phyloP scores from a whole-genome alignment of 1,140 invertebrate species.

The Formica exsecta region DNA sequence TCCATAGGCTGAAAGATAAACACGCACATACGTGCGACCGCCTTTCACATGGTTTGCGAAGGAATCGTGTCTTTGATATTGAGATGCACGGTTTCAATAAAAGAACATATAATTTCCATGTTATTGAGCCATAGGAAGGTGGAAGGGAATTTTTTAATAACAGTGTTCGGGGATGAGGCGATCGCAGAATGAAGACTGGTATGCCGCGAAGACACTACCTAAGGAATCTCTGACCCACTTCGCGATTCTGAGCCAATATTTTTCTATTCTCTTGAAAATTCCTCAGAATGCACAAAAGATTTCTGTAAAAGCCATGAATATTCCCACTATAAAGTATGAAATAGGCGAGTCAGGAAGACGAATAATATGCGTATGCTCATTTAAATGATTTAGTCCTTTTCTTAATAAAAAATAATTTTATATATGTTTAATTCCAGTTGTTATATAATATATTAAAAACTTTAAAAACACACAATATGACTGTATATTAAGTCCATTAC shows the following conservation, averaged over 20 bases:
- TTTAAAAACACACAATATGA: neutral
- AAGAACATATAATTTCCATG: conserved; percentile 75
- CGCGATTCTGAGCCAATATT: conserved; percentile 69
- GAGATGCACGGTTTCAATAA: conserved; percentile 71
- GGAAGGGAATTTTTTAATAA: conserved; percentile 77
- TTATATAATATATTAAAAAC: neutral
- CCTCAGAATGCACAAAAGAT: conserved; percentile 58
- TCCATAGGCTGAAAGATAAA: conserved; percentile 35
- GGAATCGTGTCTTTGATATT: conserved; percentile 72
- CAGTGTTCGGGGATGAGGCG: conserved; percentile 65
- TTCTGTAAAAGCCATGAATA: conserved; percentile 61
- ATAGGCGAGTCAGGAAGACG: conserved; percentile 6
- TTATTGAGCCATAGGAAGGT: conserved; percentile 69
- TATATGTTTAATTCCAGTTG: neutral
- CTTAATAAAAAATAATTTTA: neutral
- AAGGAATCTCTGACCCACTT: conserved; percentile 74
- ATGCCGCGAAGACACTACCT: conserved; percentile 71
- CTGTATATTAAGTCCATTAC: neutral
- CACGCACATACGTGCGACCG: conserved; percentile 37
- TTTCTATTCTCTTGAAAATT: conserved; percentile 69
- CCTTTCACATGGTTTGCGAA: conserved; percentile 54
- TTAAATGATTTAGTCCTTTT: neutral
- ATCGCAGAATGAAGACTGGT: conserved; percentile 66
- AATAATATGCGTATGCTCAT: conserved; percentile 27
- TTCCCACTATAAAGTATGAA: conserved; percentile 38